These are phyloP conservation scores for Lichenostomus cassidix DNA, from an alignment of 2,113 vertebrate genomes.

Conservation along the genomic window DNA sequence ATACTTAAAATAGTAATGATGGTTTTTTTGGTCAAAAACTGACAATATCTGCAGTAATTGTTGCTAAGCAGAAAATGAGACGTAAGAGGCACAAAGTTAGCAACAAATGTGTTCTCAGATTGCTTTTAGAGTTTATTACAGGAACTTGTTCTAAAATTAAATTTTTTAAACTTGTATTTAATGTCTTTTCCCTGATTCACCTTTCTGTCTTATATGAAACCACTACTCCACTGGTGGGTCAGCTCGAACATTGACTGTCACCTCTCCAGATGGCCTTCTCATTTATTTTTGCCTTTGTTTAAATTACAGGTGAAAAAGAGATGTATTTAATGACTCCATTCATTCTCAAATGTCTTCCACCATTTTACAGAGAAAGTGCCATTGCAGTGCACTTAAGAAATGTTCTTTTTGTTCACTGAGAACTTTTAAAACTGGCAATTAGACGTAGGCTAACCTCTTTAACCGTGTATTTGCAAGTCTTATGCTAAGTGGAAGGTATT, in stretches of 20 bases:
- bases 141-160: not conserved
- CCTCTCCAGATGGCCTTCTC: not conserved
- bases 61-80: not conserved
- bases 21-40: not conserved
- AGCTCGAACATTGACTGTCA: not conserved
- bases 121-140: not conserved
- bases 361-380: not conserved
- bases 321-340: not conserved
- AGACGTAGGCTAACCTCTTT: not conserved
- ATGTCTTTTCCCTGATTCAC: not conserved
- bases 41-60: not conserved
- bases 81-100: not conserved
- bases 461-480: not conserved
- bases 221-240: not conserved
- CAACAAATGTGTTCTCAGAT: not conserved
- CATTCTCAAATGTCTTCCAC: not conserved
- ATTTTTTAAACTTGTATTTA: not conserved
- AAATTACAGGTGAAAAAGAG: not conserved
- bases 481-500: not conserved
- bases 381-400: not conserved
- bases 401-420: not conserved
- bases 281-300: not conserved
- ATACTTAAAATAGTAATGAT: not conserved
- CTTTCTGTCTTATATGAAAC: not conserved
- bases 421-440: not conserved